Percentiles rank a stretch among this genome's conserved stretches.
These are phyloP conservation scores for Drosophila kikkawai DNA, from an alignment of 1,140 invertebrate species.

Conservation along the genomic window DNA sequence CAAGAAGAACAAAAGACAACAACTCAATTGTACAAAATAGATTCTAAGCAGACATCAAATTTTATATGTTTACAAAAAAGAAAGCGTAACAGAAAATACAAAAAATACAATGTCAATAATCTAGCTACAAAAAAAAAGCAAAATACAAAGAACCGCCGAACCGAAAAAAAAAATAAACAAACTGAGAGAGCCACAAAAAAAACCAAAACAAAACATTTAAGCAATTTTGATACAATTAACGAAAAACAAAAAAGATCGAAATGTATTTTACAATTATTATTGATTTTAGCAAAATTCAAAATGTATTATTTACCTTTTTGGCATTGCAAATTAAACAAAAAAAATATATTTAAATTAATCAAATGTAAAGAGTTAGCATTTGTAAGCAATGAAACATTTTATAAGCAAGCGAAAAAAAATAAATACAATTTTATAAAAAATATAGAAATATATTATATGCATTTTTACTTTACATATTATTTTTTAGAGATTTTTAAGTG, in stretches of 20 bases:
- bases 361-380: constrained; percentile 59
- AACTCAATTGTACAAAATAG: constrained; percentile 82
- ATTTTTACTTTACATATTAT: not conserved
- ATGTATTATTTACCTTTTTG: constrained; percentile 53
- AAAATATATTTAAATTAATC: constrained; percentile 48
- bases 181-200: constrained; percentile 28
- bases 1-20: constrained; percentile 75
- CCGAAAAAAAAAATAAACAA: constrained; percentile 5
- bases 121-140: constrained; percentile 22
- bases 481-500: not conserved
- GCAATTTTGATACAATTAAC: constrained; percentile 69
- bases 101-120: constrained; percentile 59
- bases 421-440: constrained; percentile 69
- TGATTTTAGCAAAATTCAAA: constrained; percentile 77
- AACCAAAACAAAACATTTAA: constrained; percentile 44
- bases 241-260: constrained; percentile 21
- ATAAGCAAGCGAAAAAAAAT: constrained; percentile 46
- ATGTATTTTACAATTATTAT: constrained; percentile 69
- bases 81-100: constrained; percentile 10
- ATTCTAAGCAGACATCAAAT: constrained; percentile 62
- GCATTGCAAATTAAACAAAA: constrained; percentile 47
- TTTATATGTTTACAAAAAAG: constrained; percentile 69
- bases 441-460: not conserved
- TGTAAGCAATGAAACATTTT: constrained; percentile 72
- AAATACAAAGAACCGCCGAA: constrained; percentile 65